Base-by-base conservation (phyloP, 2,113 vertebrate genomes). In the Istiophorus platypterus region DNA sequence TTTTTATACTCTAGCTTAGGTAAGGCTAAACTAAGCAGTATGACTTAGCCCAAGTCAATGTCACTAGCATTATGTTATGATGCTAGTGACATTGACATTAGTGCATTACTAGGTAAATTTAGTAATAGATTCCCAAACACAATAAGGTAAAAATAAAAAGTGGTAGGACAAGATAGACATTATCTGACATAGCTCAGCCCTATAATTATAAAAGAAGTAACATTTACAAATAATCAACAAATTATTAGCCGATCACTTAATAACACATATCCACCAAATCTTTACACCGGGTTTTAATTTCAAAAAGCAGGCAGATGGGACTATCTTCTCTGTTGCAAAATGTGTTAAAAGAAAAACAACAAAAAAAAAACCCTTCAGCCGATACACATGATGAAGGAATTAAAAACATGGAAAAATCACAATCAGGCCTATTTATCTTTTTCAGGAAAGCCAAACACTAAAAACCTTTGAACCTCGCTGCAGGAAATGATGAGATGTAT, bases 331-430 rank as follows among this genome's bases (percentile, higher is more conserved):
- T 14, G 2, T 9, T 42, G 41, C 26, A 45, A 57, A 49, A 49
- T 57, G 9, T 12, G 20, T 22, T 17, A 47, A 45, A 17, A 34
- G 6, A 34, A 34, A 34, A 42, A 34, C 3, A 34, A 34, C 6
- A 4, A 34, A 34, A 34, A 34, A 4, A 4, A 49, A 18, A 49
- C 0, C 3, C 39, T 65, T 10, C 51, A 39, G 8, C 73, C 42
- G 63, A 47, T 72, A 67, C 67, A 51, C 51, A 59, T 61, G 76
- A 47, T 62, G 20, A 51, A 69, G 73, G 24, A 45, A 72, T 10
- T 86, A 65, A 71, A 65, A 2, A 29, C 5, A 41, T 37, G 45
- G 41, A 37, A 64, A 52, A 65, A 67, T 62, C 68, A 34, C 20
- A 69, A 47, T 59, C 49, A 56, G 65, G 18, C 14, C 12, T 64